phyloP scores from a whole-genome alignment of 2,113 vertebrate genomes.

The Percopsis transmontana region DNA sequence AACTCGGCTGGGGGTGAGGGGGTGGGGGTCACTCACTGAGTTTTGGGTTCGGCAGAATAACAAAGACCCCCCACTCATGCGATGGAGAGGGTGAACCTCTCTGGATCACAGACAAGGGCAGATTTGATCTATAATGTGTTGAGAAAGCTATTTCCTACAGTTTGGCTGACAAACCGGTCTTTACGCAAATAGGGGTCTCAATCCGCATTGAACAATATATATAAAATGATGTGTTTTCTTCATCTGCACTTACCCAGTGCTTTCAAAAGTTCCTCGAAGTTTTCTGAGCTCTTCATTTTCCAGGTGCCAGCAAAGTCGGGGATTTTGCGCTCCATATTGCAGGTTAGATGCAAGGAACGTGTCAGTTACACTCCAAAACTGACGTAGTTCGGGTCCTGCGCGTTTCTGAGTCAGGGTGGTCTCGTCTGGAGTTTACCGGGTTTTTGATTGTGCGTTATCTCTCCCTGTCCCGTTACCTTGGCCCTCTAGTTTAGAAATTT shows the following conservation, averaged over 20 bases:
- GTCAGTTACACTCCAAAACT: slow-evolving; percentile 36
- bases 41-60: slow-evolving; percentile 63
- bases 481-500: slow-evolving; percentile 13
- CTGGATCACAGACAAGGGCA: slow-evolving; percentile 31
- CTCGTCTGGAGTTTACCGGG: not conserved
- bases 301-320: slow-evolving; percentile 88
- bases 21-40: slow-evolving; percentile 53
- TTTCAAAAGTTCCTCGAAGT: slow-evolving; percentile 93
- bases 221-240: too few species aligned
- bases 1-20: slow-evolving; percentile 18
- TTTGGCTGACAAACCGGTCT: slow-evolving; percentile 47
- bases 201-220: not conserved
- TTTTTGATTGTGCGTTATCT: not conserved
- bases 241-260: slow-evolving; percentile 82
- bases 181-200: slow-evolving; percentile 25
- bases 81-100: slow-evolving; percentile 36
- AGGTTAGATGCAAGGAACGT: slow-evolving; percentile 11
- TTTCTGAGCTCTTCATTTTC: slow-evolving; percentile 90
- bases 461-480: slow-evolving; percentile 23
- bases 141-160: slow-evolving; percentile 24
- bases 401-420: slow-evolving; percentile 19
- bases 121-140: slow-evolving; percentile 57
- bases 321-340: slow-evolving; percentile 79
- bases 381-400: not conserved
- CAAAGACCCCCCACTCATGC: slow-evolving; percentile 65